Evolutionary conservation across 1,140 invertebrate species (phyloP).

Genomic region (Dreissena polymorpha): DNA sequence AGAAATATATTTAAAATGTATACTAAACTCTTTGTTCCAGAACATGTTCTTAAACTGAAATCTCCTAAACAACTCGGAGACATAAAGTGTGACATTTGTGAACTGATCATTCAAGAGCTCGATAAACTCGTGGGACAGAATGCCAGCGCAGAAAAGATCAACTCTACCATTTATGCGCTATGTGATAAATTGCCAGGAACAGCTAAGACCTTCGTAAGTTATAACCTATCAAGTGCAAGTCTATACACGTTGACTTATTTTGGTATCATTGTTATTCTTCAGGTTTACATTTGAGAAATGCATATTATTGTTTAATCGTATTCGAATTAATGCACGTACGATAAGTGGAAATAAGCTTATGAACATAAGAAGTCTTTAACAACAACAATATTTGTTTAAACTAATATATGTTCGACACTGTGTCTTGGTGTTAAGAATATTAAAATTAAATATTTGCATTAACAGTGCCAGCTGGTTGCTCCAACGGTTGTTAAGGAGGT

Average conservation of each 20-base stretch:
- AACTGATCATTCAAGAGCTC: constrained; percentile 1
- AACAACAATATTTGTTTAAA: too few relatives aligned
- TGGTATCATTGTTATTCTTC: too few relatives aligned
- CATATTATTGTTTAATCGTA: too few relatives aligned
- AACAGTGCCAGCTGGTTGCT: constrained; percentile 4
- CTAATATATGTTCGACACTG: too few relatives aligned
- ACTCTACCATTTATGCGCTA: constrained; percentile 11
- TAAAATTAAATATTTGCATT: too few relatives aligned
- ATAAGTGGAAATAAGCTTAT: too few relatives aligned
- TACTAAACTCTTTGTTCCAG: too few relatives aligned
- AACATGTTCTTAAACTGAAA: neutral
- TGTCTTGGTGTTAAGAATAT: too few relatives aligned
- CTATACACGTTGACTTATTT: neutral
- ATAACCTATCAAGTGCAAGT: neutral
- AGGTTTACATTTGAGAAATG: too few relatives aligned
- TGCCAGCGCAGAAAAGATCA: constrained; percentile 18
- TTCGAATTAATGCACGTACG: too few relatives aligned
- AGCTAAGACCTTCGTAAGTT: constrained; percentile 15
- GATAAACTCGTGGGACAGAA: constrained; percentile 18
- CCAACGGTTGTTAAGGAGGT: constrained; percentile 11
- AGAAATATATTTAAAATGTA: too few relatives aligned
- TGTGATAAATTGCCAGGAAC: constrained; percentile 9
- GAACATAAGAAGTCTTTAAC: too few relatives aligned
- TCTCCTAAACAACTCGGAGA: constrained; percentile 19
- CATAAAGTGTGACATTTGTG: constrained; percentile 35